Conservation (phyloP, 2,113 vertebrate species). For the Motacilla alba region DNA sequence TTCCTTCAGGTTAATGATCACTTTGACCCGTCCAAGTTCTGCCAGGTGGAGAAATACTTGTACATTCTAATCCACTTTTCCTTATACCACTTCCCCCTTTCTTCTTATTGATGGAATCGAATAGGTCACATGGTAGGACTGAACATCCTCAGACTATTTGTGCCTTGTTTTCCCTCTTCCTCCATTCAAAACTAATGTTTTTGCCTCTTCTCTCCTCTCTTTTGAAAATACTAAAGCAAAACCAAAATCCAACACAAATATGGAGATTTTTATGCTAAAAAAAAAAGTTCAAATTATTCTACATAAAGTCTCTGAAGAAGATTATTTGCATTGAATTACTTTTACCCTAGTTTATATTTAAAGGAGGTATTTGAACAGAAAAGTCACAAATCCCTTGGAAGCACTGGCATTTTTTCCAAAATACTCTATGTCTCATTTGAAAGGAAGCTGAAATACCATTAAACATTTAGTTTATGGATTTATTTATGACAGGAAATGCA, state of each 20-base stretch:
- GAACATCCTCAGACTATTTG: neutral
- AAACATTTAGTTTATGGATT: conserved; percentile 25
- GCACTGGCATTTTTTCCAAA: neutral
- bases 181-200: neutral
- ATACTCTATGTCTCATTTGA: neutral
- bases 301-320: neutral
- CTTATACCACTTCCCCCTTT: neutral
- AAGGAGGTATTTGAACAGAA: neutral
- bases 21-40: neutral
- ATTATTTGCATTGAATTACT: neutral
- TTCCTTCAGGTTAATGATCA: neutral
- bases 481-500: conserved; percentile 51
- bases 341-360: conserved; percentile 9
- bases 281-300: neutral
- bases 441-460: conserved; percentile 25
- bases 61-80: neutral
- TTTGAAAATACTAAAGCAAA: neutral
- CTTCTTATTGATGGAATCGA: neutral
- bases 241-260: neutral
- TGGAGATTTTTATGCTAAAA: neutral
- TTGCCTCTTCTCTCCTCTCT: neutral
- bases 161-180: neutral
- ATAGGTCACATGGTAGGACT: neutral
- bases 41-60: neutral
- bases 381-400: neutral